Evolutionary conservation across 2,797 vertebrate species (phyloP), one percentile per base, ranked within the genome.

Genomic region (Ataeniobius toweri): DNA sequence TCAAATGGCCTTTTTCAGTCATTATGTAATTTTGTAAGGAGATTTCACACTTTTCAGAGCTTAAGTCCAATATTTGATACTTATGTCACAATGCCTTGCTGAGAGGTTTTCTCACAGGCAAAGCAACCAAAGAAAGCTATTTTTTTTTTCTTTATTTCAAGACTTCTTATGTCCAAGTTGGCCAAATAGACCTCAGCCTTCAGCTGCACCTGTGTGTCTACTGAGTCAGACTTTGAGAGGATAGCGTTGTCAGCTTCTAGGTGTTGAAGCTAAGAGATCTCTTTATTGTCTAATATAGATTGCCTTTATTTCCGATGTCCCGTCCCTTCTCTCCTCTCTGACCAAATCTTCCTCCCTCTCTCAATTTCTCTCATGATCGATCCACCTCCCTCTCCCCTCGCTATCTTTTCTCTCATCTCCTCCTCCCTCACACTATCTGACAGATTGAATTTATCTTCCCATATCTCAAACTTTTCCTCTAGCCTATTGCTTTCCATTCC

Each of bases 391-490:
- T 87, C 84, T 80, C 41, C 81, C 83, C 80, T 78, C 24, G 46
- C 85, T 89, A 82, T 91, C 87, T 72, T 72, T 88, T 85, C 79
- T 88, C n/a, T 2, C 87, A 85, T 90, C 88, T 91, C 84, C 88
- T 90, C 89, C 91, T 92, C 91, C 90, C 87, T 92, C 89, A 93
- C 88, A 89, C 90, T 89, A 91, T 93, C 92, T 94, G 92, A 94
- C 93, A 91, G 79, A 79, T 93, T 91, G 78, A 87, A 92, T 94
- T 92, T 91, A 90, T 93, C 87, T 81, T 83, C 71, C 73, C 76
- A 26, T 90, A 90, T 93, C 80, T 90, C 90, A 82, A 89, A 89
- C 79, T 84, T 83, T 87, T 83, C 73, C 41, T n/a, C 36, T n/a
- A 77, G 75, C 50, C 77, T 83, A 89, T 89, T 90, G 75, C 84